A percentile compares a stretch with the other conserved stretches of the same genome.
Evolutionary conservation across 2,888 invertebrate genomes (phyloP).

Genomic region (Nesidiocoris tenuis): DNA sequence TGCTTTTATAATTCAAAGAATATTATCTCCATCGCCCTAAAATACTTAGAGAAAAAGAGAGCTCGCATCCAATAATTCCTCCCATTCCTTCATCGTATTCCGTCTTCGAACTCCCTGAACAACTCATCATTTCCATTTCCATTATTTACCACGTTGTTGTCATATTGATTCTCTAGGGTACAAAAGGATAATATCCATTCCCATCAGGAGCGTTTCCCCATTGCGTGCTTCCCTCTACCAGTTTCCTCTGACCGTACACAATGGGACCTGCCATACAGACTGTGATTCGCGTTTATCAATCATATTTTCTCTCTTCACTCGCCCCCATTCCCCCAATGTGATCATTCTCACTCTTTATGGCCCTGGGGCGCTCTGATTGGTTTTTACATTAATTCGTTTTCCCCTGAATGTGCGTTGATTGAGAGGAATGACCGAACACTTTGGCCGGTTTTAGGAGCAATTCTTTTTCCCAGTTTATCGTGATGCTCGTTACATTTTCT

Average conservation of each 20-base stretch:
- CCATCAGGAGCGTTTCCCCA: neutral
- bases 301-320: neutral
- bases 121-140: too few relatives aligned
- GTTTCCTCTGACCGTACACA: neutral
- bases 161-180: neutral
- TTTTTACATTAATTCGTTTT: constrained; percentile 25
- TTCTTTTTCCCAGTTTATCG: too few relatives aligned
- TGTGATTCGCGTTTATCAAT: constrained; percentile 6
- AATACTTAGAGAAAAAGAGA: too few relatives aligned
- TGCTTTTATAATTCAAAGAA: too few relatives aligned
- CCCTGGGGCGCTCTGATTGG: constrained; percentile 15
- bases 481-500: too few relatives aligned
- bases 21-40: too few relatives aligned
- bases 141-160: neutral
- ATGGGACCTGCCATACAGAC: neutral
- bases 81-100: too few relatives aligned
- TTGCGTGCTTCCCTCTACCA: neutral
- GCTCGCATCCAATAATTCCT: too few relatives aligned
- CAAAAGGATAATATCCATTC: neutral
- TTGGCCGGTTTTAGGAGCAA: too few relatives aligned
- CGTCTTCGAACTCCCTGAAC: too few relatives aligned
- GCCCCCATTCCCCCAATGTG: constrained; percentile 5
- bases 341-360: constrained; percentile 14
- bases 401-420: neutral
- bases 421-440: too few relatives aligned